Base-by-base conservation (phyloP, 2,888 invertebrate species). In the Tetheella fluctuosa region DNA sequence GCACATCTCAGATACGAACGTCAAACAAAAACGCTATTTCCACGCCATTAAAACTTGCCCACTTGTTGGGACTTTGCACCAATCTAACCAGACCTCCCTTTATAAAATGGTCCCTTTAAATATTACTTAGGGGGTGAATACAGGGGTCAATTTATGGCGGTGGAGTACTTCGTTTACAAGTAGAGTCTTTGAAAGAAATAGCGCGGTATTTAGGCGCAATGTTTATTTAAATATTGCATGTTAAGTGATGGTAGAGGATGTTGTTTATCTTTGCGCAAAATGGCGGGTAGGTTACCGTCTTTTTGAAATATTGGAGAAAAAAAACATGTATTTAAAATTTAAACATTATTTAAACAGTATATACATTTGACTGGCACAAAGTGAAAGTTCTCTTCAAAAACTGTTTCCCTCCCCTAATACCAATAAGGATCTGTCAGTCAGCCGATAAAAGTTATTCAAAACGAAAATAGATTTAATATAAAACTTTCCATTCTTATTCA, bases 1-100 rank as follows among this genome's bases (percentile, higher is more conserved):
- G 79, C 71, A 81, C 83, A 85, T 85, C 81, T 71, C 76, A 77
- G 83, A 83, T 81, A 81, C 79, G 76, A 70, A 74, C 73, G 69
- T 79, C 79, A 81, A 87, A 86, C 86, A 86, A 86, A 88, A 87
- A 86, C 85, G 82, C 84, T 85, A 88, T 88, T 86, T 87, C 80
- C 86, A 84, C 86, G 77, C 85, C 86, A 86, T 88, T 88, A 87
- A 86, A 88, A 87, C 80, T 86, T 86, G 80, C 70, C 83, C 83
- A 83, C 85, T 85, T 83, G 81, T 83, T 83, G 77, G 72, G 74
- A 78, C 71, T 79, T 74, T 64, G 71, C 63, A 61, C 81, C 78
- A 73, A 55, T 64, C 59, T 67, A 65, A 8, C 25, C 37, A 64
- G 83, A 73, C 30, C 81, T 60, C 59, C 59, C 65, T 52, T 58